Evolutionary conservation across 1,140 invertebrate species (phyloP), one percentile per base, ranked within the genome.

Genomic region (Bombus breviceps): DNA sequence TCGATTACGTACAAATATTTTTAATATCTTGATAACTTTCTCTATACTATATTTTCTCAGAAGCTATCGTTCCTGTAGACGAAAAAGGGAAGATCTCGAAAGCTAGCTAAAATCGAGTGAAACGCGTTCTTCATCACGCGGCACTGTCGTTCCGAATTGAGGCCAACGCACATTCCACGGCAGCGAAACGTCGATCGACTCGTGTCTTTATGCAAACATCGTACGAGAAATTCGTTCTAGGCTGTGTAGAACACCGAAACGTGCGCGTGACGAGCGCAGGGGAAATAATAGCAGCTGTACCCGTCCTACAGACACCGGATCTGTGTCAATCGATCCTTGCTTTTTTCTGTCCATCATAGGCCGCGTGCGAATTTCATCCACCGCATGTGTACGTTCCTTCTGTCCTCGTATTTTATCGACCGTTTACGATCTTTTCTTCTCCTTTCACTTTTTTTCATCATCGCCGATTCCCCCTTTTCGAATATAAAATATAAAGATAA

Each of bases 321-420:
- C 82, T 84, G 82, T 84, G 75, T 71, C 82, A 84, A 84, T 84
- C 82, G 75, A 84, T 84, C 37, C 66, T 34, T 77, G n/a, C 47
- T 69, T 79, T 71, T 32, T 66, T 84, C 39, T 62, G 66, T n/a
- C 75, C 53, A 78, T 71, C 32, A 74, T 74, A 64, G 47, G 12
- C 43, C 47, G 34, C 47, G 28, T 59, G 43, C 59, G 66, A 75
- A 83, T 74, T 83, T 32, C 71, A 37, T 66, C 43, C 41, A 39
- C 28, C 22, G 6, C 59, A 57, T 43, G 25, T 37, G 53, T 32
- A 47, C 59, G 47, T 53, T 53, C 1, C 18, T 53, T 53, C 6
- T 15, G 22, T 34, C 53, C 13, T 4, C n/a, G 59, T 34, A 53
- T 53, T 53, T 53, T 53, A 53, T 62, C 57, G 72, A 74, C 15